Base-by-base conservation (phyloP, 2,888 invertebrate genomes). In the Nasonia oneida region DNA sequence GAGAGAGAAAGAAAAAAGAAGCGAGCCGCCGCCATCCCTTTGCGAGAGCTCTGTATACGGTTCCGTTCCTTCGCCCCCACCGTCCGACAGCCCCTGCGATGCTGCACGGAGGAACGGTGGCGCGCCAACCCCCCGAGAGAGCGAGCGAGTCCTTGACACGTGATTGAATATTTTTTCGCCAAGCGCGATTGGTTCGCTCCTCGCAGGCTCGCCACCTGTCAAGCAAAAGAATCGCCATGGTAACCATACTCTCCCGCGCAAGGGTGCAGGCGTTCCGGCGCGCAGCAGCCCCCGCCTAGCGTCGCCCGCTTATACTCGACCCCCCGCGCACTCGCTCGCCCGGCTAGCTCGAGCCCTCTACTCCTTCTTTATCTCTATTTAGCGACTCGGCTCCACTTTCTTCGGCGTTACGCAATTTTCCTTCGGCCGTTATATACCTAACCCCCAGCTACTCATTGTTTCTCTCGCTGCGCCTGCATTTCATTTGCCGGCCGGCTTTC, bases 121-220 rank as follows among this genome's bases (percentile, higher is more conserved):
- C 29, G 75, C 74, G 57, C 23, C 67, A 80, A 87, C 87, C 87
- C 86, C 87, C 84, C 29, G 29, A 29, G 29, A 29, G 29, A 86
- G 88, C 86, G 87, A 89, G 88, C 89, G 89, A 90, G 91, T 91
- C 91, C 93, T 92, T 93, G 92, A 92, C 92, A 91, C 92, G 92
- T 91, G 93, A 93, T 93, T 92, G 93, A 93, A 93, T 93, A 93
- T 93, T 93, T 93, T 93, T 92, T 91, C 92, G 92, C 90, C 90
- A 91, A 90, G 91, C 92, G 91, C 92, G 92, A 93, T 93, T 93
- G 93, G 93, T 93, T 93, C 91, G 90, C 70, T 75, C 85, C 57
- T 61, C 83, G 83, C 88, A 86, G 85, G 88, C 82, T 87, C 88
- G 89, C 91, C 91, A 91, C 92, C 91, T 92, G 92, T 91, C 92